Percentiles rank a stretch among this genome's conserved stretches.
Evolutionary conservation across 2,113 vertebrate genomes (phyloP).

Genomic region (Sinocyclocheilus anophthalmus): DNA sequence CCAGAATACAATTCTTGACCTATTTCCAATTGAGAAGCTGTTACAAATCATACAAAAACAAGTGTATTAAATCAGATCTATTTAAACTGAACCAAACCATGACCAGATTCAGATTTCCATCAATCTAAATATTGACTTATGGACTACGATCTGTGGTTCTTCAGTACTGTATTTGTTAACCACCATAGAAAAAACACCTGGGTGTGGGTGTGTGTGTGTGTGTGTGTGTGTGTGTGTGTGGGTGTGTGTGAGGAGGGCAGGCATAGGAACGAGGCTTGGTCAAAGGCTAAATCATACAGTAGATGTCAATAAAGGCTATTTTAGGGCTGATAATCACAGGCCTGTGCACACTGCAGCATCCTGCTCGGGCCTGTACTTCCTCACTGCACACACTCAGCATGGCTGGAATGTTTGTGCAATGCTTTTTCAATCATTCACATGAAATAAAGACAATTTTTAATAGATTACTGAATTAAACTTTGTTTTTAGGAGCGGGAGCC

Average conservation of each 20-base stretch:
- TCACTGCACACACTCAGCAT: background rate
- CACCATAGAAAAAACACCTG: background rate
- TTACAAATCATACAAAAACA: too few species aligned
- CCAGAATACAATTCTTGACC: too few species aligned
- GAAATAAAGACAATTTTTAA: background rate
- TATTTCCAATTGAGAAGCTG: too few species aligned
- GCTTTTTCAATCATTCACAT: background rate
- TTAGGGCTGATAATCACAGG: conserved; percentile 41
- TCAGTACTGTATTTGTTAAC: too few species aligned
- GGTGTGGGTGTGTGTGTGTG: background rate
- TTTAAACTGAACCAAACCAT: too few species aligned
- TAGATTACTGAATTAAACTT: background rate
- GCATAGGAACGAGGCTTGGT: background rate
- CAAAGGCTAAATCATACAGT: conserved; percentile 30
- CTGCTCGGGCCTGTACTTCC: background rate
- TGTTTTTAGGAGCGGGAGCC: conserved; percentile 86
- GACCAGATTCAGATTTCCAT: too few species aligned
- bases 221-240: background rate
- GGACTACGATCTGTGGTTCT: too few species aligned
- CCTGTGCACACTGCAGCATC: background rate
- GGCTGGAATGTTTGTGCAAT: background rate
- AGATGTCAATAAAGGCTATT: conserved; percentile 38
- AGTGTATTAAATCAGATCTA: too few species aligned
- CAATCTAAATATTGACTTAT: too few species aligned
- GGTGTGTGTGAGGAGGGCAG: background rate